phyloP scores from a whole-genome alignment of 1,140 invertebrate genomes.

The Anagrus nilaparvatae region DNA sequence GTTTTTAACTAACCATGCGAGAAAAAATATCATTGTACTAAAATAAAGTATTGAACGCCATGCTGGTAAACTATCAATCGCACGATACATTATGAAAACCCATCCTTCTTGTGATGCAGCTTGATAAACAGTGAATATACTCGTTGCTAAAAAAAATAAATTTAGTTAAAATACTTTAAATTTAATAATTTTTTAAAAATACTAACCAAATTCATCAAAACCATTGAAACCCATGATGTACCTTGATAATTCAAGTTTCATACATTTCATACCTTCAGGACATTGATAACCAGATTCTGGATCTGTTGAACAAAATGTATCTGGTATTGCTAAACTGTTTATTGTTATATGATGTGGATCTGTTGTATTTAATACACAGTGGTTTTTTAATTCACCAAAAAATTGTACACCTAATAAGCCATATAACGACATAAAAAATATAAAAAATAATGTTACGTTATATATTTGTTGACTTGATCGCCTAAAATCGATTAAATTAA shows the following conservation, averaged over 20 bases:
- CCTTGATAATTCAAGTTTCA: constrained; percentile 80
- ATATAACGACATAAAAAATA: constrained; percentile 99
- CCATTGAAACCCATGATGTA: constrained; percentile 93
- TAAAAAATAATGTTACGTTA: constrained; percentile 98
- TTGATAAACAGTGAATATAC: constrained; percentile 99
- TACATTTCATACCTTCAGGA: constrained; percentile 89
- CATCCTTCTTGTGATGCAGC: constrained; percentile 99
- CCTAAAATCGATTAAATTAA: constrained; percentile 52
- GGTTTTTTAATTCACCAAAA: constrained; percentile 97
- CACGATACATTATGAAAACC: constrained; percentile 99
- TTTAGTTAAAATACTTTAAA: constrained; percentile 7
- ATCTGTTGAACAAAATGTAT: constrained; percentile 94
- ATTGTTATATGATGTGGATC: constrained; percentile 72
- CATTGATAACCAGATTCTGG: constrained; percentile 89
- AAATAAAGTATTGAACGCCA: constrained; percentile 96
- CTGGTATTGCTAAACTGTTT: constrained; percentile 95
- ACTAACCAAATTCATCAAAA: constrained; percentile 93
- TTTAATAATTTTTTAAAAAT: too few species aligned
- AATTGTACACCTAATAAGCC: constrained; percentile 97
- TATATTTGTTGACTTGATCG: constrained; percentile 99
- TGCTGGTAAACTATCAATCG: constrained; percentile 91
- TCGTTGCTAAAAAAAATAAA: constrained; percentile 64
- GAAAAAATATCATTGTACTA: constrained; percentile 98
- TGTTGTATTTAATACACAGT: constrained; percentile 93
- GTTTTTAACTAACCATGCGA: constrained; percentile 99